phyloP scores from a whole-genome alignment of 2,888 invertebrate genomes.

The Epinotia nisella region DNA sequence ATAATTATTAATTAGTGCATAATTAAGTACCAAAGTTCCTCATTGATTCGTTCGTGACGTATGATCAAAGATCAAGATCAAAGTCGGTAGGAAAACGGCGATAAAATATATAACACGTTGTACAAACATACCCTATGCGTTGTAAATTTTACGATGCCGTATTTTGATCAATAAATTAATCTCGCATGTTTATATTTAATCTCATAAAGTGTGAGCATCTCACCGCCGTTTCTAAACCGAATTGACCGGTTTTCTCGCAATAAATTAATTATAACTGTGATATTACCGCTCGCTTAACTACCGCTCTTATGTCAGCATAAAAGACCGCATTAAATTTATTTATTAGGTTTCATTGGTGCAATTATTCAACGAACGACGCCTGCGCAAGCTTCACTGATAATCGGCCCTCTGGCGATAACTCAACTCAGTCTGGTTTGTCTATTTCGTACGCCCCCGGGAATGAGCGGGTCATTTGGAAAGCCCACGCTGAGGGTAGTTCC shows the following conservation, averaged over 20 bases:
- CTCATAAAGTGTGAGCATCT: slow-evolving; percentile 42
- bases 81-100: slow-evolving; percentile 8
- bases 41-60: not conserved
- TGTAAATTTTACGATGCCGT: slow-evolving; percentile 28
- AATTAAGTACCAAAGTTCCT: not conserved
- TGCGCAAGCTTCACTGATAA: slow-evolving; percentile 60
- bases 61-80: slow-evolving; percentile 24
- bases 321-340: slow-evolving; percentile 49
- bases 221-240: slow-evolving; percentile 22
- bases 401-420: slow-evolving; percentile 60
- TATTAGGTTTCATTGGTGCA: slow-evolving; percentile 53
- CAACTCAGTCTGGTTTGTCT: slow-evolving; percentile 55
- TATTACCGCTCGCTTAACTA: slow-evolving; percentile 45
- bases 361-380: slow-evolving; percentile 63
- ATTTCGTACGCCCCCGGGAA: slow-evolving; percentile 61
- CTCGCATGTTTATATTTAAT: slow-evolving; percentile 32
- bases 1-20: not conserved
- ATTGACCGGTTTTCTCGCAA: slow-evolving; percentile 30
- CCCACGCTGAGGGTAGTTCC: slow-evolving; percentile 51
- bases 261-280: slow-evolving; percentile 45
- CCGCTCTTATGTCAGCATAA: slow-evolving; percentile 46
- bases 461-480: slow-evolving; percentile 56
- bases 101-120: slow-evolving; percentile 16
- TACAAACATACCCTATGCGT: slow-evolving; percentile 10
- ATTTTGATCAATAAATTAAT: slow-evolving; percentile 36